phyloP scores from a whole-genome alignment of 2,113 vertebrate species.

The Archilochus colubris region DNA sequence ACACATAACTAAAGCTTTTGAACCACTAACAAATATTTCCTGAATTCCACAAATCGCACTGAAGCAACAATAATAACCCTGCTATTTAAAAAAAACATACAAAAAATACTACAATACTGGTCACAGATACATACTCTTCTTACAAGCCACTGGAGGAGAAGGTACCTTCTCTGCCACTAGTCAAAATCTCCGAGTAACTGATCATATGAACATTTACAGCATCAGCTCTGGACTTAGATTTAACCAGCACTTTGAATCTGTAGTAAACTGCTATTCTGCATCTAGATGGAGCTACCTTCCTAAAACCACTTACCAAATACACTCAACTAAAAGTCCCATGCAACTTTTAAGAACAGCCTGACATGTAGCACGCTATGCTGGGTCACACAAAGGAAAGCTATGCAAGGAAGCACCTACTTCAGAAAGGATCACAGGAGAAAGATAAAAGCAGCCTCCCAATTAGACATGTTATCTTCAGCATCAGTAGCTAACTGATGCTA shows the following conservation, averaged over 20 bases:
- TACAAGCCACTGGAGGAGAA: not conserved
- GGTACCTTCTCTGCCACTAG: not conserved
- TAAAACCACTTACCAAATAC: not conserved
- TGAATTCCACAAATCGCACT: not conserved
- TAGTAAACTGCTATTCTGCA: not conserved
- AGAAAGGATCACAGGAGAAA: not conserved
- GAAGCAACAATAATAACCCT: not conserved
- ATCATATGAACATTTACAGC: not conserved
- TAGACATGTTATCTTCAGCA: not conserved
- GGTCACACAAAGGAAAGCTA: not conserved
- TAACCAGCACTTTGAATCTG: not conserved
- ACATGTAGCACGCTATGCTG: too few relatives aligned
- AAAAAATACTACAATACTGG: not conserved
- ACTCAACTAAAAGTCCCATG: not conserved
- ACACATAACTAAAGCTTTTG: not conserved
- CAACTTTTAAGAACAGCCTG: not conserved
- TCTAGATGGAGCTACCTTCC: not conserved
- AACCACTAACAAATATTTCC: slow-evolving; percentile 1
- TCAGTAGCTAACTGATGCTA: not conserved
- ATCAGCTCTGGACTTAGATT: not conserved
- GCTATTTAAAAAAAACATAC: not conserved
- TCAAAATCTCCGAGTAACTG: not conserved
- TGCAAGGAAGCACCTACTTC: not conserved
- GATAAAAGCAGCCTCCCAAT: not conserved
- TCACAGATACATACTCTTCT: not conserved